Percentiles rank a stretch among this genome's conserved stretches.
These are phyloP conservation scores for Bradypodion pumilum DNA, from an alignment of 2,797 vertebrate genomes.

Conservation along the genomic window DNA sequence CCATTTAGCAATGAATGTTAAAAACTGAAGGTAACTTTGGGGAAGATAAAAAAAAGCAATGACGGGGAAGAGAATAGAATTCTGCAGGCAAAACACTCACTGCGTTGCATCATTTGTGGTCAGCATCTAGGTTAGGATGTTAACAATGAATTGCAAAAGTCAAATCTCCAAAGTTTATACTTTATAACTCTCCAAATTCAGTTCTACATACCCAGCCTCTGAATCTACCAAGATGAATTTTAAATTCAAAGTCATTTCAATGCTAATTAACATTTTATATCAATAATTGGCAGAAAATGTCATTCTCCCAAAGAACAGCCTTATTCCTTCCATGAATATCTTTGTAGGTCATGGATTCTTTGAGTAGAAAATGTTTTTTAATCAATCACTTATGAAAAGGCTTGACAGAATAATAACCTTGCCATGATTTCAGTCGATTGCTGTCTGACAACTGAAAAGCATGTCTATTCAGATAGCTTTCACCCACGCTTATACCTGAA, in stretches of 20 bases:
- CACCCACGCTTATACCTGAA: conserved; percentile 56
- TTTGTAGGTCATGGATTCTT: conserved; percentile 47
- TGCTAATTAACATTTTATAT: conserved; percentile 19
- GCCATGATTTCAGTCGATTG: conserved; percentile 58
- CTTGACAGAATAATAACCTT: conserved; percentile 62
- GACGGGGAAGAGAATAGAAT: neutral
- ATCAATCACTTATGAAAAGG: conserved; percentile 55
- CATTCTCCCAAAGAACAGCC: conserved; percentile 37
- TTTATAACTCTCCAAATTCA: neutral
- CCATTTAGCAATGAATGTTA: neutral
- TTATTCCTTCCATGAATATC: conserved; percentile 31
- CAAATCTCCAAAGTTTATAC: neutral
- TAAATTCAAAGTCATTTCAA: conserved; percentile 32
- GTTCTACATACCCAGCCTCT: conserved; percentile 9
- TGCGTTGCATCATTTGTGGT: neutral
- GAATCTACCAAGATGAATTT: conserved; percentile 32
- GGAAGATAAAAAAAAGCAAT: neutral
- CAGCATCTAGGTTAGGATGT: neutral
- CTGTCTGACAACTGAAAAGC: conserved; percentile 60
- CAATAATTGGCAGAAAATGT: conserved; percentile 31
- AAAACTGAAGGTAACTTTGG: neutral
- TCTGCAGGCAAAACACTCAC: neutral
- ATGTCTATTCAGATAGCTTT: conserved; percentile 52
- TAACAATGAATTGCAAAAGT: neutral
- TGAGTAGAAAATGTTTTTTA: conserved; percentile 50